Percentiles rank a stretch among this genome's conserved stretches.
Evolutionary conservation across 1,140 invertebrate species (phyloP).

Genomic region (Copidosoma floridanum): DNA sequence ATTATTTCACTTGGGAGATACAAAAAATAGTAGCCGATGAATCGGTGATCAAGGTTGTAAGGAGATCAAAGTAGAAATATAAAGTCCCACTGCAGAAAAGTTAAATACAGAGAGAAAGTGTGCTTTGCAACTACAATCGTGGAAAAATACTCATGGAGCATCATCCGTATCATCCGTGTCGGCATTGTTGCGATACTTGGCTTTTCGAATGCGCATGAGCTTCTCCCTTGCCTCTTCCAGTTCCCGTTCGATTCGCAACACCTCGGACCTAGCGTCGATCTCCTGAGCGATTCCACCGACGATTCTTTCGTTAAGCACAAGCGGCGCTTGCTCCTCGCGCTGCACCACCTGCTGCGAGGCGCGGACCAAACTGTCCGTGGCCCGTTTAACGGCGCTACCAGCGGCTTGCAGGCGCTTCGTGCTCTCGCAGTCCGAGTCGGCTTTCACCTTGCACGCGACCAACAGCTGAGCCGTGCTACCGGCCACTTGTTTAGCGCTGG

Average conservation of each 20-base stretch:
- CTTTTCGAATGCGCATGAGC: conserved; percentile 78
- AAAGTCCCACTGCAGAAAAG: too few relatives aligned
- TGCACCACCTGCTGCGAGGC: conserved; percentile 92
- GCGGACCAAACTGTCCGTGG: conserved; percentile 93
- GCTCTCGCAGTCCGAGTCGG: conserved; percentile 89
- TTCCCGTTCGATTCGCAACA: conserved; percentile 89
- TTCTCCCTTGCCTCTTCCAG: conserved; percentile 85
- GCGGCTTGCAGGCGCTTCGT: conserved; percentile 90
- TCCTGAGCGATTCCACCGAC: conserved; percentile 91
- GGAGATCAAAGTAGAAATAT: too few relatives aligned
- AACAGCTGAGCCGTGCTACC: conserved; percentile 94
- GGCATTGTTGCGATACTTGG: conserved; percentile 70
- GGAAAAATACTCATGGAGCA: too few relatives aligned
- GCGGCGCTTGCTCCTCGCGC: conserved; percentile 83
- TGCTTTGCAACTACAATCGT: too few relatives aligned
- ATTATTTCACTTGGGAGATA: too few relatives aligned
- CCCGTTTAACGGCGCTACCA: conserved; percentile 95
- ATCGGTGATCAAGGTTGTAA: too few relatives aligned
- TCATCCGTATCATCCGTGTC: conserved; percentile 43
- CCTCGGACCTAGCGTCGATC: conserved; percentile 84
- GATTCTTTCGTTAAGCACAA: conserved; percentile 87
- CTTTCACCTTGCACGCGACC: conserved; percentile 96
- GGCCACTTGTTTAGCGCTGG: conserved; percentile 95
- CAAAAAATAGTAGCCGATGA: too few relatives aligned
- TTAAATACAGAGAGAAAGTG: too few relatives aligned